Percentiles rank a stretch among this genome's conserved stretches.
Conservation (phyloP, 2,888 invertebrate genomes). For the Drosophila sordidula region DNA sequence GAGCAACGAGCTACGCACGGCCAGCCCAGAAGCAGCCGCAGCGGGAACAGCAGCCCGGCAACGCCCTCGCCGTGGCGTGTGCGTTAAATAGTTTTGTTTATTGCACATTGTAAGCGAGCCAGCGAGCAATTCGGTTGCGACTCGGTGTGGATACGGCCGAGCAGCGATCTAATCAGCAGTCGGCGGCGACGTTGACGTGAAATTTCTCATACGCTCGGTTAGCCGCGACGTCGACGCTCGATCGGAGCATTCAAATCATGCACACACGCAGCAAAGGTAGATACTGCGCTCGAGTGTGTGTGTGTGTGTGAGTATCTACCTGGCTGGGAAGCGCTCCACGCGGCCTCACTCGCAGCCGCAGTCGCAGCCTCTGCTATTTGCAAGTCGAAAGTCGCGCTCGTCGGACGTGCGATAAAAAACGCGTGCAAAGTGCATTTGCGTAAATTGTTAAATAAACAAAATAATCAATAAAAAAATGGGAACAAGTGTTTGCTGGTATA, state of each 20-base stretch:
- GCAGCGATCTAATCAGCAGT: slow-evolving; percentile 74
- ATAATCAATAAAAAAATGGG: slow-evolving; percentile 5
- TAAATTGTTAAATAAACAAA: slow-evolving; percentile 15
- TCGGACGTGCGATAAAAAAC: slow-evolving; percentile 54
- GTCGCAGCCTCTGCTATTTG: slow-evolving; percentile 60
- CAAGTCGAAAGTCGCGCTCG: slow-evolving; percentile 63
- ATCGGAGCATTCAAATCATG: slow-evolving; percentile 61
- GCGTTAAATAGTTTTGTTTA: slow-evolving; percentile 75
- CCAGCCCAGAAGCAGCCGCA: slow-evolving; percentile 1
- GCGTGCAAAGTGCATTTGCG: slow-evolving; percentile 52
- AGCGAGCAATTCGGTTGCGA: slow-evolving; percentile 56
- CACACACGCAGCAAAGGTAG: slow-evolving; percentile 27
- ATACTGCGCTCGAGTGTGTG: background rate
- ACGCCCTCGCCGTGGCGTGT: slow-evolving; percentile 22
- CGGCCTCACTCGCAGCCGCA: slow-evolving; percentile 17
- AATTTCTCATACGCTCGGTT: slow-evolving; percentile 79
- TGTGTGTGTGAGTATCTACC: slow-evolving; percentile 40
- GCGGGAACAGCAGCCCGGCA: background rate
- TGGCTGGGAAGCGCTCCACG: slow-evolving; percentile 42
- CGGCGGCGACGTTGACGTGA: slow-evolving; percentile 53
- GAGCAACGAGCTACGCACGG: slow-evolving; percentile 42
- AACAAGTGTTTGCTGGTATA: slow-evolving; percentile 1
- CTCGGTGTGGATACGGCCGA: slow-evolving; percentile 45
- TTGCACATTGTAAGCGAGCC: slow-evolving; percentile 66
- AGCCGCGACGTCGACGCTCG: slow-evolving; percentile 67